Evolutionary conservation across 1,140 invertebrate species (phyloP).

Genomic region (Pinna nobilis): DNA sequence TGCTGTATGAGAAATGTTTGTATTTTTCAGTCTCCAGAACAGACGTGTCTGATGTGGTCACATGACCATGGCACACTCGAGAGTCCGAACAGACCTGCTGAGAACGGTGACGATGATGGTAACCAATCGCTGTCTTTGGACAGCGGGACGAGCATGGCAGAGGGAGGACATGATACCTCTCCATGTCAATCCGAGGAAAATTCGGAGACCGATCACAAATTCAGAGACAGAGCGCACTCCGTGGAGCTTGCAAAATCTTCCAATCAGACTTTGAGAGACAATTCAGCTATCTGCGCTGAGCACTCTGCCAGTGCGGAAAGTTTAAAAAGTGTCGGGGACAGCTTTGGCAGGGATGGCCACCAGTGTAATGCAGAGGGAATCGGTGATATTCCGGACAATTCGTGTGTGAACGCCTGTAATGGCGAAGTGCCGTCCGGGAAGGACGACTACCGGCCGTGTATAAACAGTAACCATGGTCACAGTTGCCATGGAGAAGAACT

Average conservation of each 20-base stretch:
- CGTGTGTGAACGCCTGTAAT: no score
- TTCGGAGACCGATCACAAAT: no score
- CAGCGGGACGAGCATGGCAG: slow-evolving; percentile 10
- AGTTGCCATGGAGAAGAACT: neutral
- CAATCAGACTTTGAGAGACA: neutral
- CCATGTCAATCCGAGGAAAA: neutral
- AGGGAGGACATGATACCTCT: neutral
- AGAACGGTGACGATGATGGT: neutral
- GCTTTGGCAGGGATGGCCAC: no score
- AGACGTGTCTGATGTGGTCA: no score
- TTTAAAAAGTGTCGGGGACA: no score
- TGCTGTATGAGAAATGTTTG: no score
- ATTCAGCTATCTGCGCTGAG: neutral
- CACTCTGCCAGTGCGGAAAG: neutral
- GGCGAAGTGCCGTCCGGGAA: neutral
- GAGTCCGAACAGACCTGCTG: no score
- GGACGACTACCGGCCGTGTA: neutral
- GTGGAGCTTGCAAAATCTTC: neutral
- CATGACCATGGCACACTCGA: no score
- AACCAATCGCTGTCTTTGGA: slow-evolving; percentile 10
- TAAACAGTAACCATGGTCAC: no score
- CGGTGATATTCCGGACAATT: neutral
- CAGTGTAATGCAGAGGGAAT: no score
- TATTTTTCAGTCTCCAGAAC: no score
- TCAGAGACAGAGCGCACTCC: no score